Evolutionary conservation across 2,113 vertebrate genomes (phyloP).

Genomic region (Lagenorhynchus albirostris): DNA sequence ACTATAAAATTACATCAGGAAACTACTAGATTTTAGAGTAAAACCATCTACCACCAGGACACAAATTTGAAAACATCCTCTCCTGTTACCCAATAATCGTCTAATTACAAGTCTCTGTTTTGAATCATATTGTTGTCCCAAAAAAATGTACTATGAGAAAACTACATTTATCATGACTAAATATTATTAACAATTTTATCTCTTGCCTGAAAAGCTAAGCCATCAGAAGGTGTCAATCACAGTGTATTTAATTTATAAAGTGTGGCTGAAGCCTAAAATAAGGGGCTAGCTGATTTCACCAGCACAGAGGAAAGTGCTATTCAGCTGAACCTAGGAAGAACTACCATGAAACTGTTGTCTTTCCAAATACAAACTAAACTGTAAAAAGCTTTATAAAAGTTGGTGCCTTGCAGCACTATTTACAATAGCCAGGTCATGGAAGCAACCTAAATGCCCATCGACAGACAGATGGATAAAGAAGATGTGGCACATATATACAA

Average conservation of each 20-base stretch:
- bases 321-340: not conserved
- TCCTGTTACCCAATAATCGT: not conserved
- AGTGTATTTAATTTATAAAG: not conserved
- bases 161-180: conserved; percentile 11
- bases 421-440: too few species aligned
- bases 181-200: not conserved
- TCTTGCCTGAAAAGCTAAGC: not conserved
- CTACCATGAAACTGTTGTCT: not conserved
- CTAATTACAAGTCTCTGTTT: conserved; percentile 31
- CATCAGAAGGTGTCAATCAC: not conserved
- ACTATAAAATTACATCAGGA: not conserved
- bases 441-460: too few species aligned
- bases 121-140: not conserved
- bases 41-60: not conserved
- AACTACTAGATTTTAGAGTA: not conserved
- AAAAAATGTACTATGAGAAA: not conserved
- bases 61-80: conserved; percentile 28
- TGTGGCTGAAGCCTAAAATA: not conserved
- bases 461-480: too few species aligned
- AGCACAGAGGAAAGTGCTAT: not conserved
- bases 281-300: not conserved
- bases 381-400: not conserved
- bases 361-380: not conserved
- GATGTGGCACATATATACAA: too few species aligned
- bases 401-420: not conserved